A percentile compares a stretch with the other conserved stretches of the same genome.
These are phyloP conservation scores for Rallus limicola DNA, from an alignment of 2,113 vertebrate genomes.

Conservation along the genomic window DNA sequence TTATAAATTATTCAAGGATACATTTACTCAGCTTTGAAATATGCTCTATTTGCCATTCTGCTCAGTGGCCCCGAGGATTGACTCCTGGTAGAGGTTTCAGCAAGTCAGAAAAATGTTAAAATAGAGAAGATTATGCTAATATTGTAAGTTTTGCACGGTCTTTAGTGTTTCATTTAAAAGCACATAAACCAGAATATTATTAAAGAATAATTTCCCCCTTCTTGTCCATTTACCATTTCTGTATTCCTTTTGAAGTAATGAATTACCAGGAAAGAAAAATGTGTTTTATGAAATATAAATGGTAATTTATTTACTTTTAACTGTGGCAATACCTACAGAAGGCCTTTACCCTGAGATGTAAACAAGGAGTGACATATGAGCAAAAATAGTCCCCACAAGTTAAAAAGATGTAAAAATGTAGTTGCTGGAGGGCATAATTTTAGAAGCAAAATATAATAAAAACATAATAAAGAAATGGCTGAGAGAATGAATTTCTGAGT, in stretches of 20 bases:
- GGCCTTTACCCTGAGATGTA: not conserved
- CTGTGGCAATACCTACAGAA: not conserved
- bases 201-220: not conserved
- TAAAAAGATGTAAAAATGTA: not conserved
- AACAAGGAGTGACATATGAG: not conserved
- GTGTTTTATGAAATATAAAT: not conserved
- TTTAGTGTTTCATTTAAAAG: not conserved
- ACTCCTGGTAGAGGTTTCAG: not conserved
- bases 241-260: not conserved
- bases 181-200: not conserved
- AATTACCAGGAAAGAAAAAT: not conserved
- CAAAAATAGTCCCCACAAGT: not conserved
- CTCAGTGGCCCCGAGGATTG: not conserved
- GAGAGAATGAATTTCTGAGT: not conserved
- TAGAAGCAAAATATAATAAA: not conserved
- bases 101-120: not conserved
- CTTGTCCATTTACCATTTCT: not conserved
- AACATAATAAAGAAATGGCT: not conserved
- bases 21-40: constrained; percentile 34
- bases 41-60: not conserved
- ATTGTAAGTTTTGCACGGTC: not conserved
- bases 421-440: not conserved
- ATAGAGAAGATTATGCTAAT: not conserved
- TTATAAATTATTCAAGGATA: constrained; percentile 14
- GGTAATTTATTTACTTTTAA: not conserved